Conservation (phyloP, 2,113 vertebrate genomes). For the Menidia beryllina region DNA sequence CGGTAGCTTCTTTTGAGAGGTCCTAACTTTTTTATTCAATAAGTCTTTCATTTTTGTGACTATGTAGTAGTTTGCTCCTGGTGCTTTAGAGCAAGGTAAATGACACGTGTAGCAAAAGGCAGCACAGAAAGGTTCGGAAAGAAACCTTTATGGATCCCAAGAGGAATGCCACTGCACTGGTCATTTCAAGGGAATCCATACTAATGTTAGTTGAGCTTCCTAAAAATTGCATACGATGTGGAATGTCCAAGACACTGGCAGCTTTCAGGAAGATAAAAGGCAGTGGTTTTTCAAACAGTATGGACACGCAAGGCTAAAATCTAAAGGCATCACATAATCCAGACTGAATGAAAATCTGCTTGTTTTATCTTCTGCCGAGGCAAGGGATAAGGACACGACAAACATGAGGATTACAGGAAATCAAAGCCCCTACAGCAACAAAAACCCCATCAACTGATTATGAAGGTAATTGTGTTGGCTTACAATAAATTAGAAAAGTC, state of each 20-base stretch:
- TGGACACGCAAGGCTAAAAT: conserved; percentile 28
- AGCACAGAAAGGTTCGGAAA: conserved; percentile 14
- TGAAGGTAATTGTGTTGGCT: conserved; percentile 25
- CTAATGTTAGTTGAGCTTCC: conserved; percentile 22
- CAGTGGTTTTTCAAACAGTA: conserved; percentile 41
- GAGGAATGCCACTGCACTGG: conserved; percentile 3
- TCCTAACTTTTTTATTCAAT: conserved; percentile 43
- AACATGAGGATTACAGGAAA: conserved; percentile 34
- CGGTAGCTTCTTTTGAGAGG: conserved; percentile 39
- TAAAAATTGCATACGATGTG: conserved; percentile 52
- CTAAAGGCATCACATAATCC: conserved; percentile 45
- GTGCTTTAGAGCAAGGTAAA: conserved; percentile 5
- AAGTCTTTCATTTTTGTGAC: conserved; percentile 51
- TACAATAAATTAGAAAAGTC: conserved; percentile 84
- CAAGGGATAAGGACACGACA: conserved; percentile 35
- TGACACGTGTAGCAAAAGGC: conserved; percentile 14
- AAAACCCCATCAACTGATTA: conserved; percentile 21
- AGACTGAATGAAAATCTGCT: conserved; percentile 36
- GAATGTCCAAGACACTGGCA: conserved; percentile 60
- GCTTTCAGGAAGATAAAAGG: conserved; percentile 51
- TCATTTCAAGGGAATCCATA: no score
- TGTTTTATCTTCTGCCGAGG: conserved; percentile 43
- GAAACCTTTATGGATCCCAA: conserved; percentile 13
- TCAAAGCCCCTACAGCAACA: conserved; percentile 41
- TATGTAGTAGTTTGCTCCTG: conserved; percentile 1